Percentiles rank a stretch among this genome's conserved stretches.
phyloP scores from a whole-genome alignment of 2,113 vertebrate species.

The Cyprinus carpio region DNA sequence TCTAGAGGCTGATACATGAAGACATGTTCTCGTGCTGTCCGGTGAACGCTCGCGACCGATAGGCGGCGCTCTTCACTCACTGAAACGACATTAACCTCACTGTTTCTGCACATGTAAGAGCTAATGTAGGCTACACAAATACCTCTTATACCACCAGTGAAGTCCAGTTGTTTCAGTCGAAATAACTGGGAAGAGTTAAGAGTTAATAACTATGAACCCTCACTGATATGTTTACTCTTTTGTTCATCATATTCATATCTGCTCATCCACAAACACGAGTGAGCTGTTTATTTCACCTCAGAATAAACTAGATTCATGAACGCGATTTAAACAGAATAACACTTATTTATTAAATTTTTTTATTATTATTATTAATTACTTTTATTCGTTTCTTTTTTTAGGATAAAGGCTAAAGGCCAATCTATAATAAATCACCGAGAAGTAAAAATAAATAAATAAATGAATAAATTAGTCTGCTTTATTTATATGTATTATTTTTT shows the following conservation, averaged over 20 bases:
- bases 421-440: background rate
- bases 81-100: background rate
- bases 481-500: background rate
- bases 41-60: conserved; percentile 49
- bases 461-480: background rate
- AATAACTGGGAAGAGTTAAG: background rate
- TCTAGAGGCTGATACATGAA: background rate
- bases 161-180: background rate
- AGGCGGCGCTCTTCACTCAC: conserved; percentile 70
- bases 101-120: background rate
- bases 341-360: background rate
- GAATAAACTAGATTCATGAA: background rate
- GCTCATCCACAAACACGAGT: no score
- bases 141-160: background rate
- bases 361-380: background rate
- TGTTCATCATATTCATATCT: background rate
- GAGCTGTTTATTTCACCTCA: background rate
- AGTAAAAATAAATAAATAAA: no score
- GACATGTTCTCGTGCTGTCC: no score
- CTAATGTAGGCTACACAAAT: no score
- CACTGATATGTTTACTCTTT: background rate
- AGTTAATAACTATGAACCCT: background rate
- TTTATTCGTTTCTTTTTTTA: background rate
- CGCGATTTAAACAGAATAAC: background rate
- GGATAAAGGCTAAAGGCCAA: background rate